Base-by-base conservation (phyloP, 2,797 vertebrate genomes). In the Selene dorsalis region DNA sequence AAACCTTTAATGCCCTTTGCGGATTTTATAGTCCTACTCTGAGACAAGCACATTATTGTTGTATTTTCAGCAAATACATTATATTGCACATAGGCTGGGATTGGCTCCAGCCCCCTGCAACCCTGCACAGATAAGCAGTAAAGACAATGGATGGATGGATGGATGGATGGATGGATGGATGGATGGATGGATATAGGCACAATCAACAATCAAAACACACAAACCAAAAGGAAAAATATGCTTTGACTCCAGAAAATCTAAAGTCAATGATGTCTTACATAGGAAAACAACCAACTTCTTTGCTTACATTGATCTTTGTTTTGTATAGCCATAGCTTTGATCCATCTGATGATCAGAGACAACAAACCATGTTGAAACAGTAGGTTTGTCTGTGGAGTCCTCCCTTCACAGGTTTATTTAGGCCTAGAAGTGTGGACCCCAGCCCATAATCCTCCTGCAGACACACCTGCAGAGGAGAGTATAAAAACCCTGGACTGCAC, bases 391-490 rank as follows among this genome's bases (percentile, higher is more conserved):
- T 58, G 39, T 45, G 26, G 24, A 84, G 1, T 86, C 68, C 67
- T 80, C 71, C 74, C 75, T 76, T 53, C n/a, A 82, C 3, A 77
- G 8, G 70, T 80, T 85, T 84, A 57, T 83, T 86, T 68, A 82
- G 84, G 70, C 43, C 56, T 50, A 58, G 12, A 22, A 84, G 64
- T 73, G 35, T 45, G 32, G 71, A 80, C 74, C 58, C 57, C 73
- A 73, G 32, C 73, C 82, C 69, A 75, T 69, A 85, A 89, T 80
- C 84, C 87, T 64, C 53, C 77, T 72, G 39, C 64, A 81, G 87
- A 85, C 82, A 89, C 88, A 88, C 80, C 89, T 89, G 71, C 28
- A 65, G 57, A 71, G 48, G 48, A 56, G 50, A 79, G 76, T 56
- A 68, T 87, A 91, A 91, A n/a, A 79, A 77, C 38, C 71, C 72